Percentiles rank a stretch among this genome's conserved stretches.
Conservation (phyloP, 2,113 vertebrate species). For the Phaetusa simplex region DNA sequence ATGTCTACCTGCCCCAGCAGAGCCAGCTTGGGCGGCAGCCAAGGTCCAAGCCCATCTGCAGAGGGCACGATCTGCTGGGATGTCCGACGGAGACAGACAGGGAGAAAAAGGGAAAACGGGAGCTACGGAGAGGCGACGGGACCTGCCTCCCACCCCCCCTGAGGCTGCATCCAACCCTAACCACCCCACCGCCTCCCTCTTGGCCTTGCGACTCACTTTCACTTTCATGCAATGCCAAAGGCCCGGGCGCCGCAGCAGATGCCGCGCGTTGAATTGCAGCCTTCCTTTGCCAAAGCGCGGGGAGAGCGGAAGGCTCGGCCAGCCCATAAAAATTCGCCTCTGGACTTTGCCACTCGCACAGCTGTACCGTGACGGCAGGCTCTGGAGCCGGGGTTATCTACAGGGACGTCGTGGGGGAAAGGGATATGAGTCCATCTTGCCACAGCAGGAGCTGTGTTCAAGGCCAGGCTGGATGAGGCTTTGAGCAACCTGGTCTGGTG, state of each 20-base stretch:
- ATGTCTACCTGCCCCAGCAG: not conserved
- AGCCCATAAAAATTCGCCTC: not conserved
- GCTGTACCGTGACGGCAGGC: not conserved
- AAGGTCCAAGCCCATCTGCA: conserved; percentile 29
- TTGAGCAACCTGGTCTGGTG: no score
- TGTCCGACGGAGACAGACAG: not conserved
- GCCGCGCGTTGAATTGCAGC: not conserved
- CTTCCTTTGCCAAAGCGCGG: not conserved
- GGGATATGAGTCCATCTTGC: not conserved
- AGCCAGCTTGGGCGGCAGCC: not conserved
- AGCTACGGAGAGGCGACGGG: accelerated
- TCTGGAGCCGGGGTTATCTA: not conserved
- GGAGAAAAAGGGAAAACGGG: not conserved
- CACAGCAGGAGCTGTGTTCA: not conserved
- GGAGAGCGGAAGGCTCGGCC: not conserved
- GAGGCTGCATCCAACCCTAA: not conserved
- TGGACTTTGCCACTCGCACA: not conserved
- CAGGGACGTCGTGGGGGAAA: accelerated
- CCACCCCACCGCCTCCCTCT: not conserved
- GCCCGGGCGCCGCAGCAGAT: not conserved
- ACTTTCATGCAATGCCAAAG: not conserved
- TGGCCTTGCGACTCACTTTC: not conserved
- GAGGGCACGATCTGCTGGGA: not conserved
- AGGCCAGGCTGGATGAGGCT: no score
- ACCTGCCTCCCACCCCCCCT: not conserved